Base-by-base conservation (phyloP, 2,113 vertebrate species). In the Eudyptes chrysolophus region DNA sequence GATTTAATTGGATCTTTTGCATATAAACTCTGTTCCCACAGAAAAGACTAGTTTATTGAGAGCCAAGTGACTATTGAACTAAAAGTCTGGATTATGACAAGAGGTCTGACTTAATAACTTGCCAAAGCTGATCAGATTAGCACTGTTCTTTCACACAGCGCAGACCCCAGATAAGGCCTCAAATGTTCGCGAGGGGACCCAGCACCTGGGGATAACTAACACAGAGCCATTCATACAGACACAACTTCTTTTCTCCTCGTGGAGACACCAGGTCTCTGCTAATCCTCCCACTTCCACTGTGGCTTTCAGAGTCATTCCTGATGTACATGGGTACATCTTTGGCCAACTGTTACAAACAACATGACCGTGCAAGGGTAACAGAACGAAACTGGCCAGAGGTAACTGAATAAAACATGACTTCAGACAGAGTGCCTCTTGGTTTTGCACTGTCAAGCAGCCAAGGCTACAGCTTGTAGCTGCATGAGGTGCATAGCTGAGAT, bases 371-470 rank as follows among this genome's bases (percentile, higher is more conserved):
- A 51, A 69, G 90, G 38, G 79, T 51, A 80, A 80, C 14, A 77
- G 66, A 82, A 85, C 0, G 0, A 62, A 74, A 89, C 66, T 80
- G 74, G 74, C 74, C 91, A 80, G 81, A 85, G 66, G 77, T 38
- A 87, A 61, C 49, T 42, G 78, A 92, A 79, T 79, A 93, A 80
- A 95, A 76, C 78, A 94, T 87, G 46, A 93, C 87, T 96, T 95
- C 94, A 96, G 93, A 36, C 78, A 54, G 84, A 77, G 36, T 96
- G 84, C 84, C 96, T 83, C 93, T 85, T 92, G 94, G 78, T 66
- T 96, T 94, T 95, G 91, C 91, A 76, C 78, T 95, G 95, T 92
- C 72, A 89, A n/a, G 72, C 72, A 89, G 94, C 94, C 95, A 96
- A 95, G 84, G 77, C 69, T 89, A 38, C 78, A 92, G 58, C 78